Evolutionary conservation across 2,888 invertebrate genomes (phyloP).

Genomic region (Agrotis puta): DNA sequence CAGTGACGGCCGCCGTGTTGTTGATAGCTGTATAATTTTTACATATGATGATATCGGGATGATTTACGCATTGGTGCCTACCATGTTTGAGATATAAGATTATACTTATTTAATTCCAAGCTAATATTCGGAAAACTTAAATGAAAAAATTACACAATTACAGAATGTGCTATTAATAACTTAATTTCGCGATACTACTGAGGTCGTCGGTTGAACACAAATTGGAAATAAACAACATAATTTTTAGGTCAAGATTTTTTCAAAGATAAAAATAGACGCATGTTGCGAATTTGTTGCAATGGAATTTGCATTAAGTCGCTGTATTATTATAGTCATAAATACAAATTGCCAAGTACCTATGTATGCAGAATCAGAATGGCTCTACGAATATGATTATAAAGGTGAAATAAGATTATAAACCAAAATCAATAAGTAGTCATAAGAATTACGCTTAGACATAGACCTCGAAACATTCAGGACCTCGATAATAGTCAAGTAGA

Average conservation of each 20-base stretch:
- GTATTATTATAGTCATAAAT: constrained; percentile 14
- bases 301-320: constrained; percentile 11
- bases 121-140: neutral
- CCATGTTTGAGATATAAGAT: too few species aligned
- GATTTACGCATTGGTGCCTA: too few species aligned
- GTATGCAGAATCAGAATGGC: constrained; percentile 20
- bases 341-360: constrained; percentile 14
- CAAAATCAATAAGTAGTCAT: constrained; percentile 25
- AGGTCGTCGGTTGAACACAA: neutral
- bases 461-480: too few species aligned
- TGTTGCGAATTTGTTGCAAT: constrained; percentile 19
- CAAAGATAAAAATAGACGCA: constrained; percentile 12
- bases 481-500: neutral
- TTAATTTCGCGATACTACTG: constrained; percentile 2
- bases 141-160: neutral
- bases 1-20: constrained; percentile 86
- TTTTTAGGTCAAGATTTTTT: constrained; percentile 37
- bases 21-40: constrained; percentile 78
- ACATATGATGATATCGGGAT: neutral
- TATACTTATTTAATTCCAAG: neutral
- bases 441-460: constrained; percentile 15
- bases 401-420: constrained; percentile 11
- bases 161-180: neutral
- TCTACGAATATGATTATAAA: constrained; percentile 15
- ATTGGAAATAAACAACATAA: constrained; percentile 4